Base-by-base conservation (phyloP, 2,113 vertebrate genomes). In the Heteronetta atricapilla region DNA sequence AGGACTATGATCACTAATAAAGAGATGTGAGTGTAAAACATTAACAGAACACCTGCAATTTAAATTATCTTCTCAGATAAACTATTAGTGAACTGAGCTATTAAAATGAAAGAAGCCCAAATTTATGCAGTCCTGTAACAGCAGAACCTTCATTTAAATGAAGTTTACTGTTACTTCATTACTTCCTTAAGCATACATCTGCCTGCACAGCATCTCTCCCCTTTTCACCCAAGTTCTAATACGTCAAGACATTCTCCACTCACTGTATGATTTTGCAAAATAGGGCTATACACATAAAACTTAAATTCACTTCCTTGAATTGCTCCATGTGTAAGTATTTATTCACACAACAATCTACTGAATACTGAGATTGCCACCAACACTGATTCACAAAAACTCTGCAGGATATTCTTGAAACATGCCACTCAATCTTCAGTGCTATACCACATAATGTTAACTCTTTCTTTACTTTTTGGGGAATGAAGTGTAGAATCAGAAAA, bases 371-470 rank as follows among this genome's bases (percentile, higher is more conserved):
- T 0, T 73, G 33, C 31, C 44, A 40, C 52, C 53, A 34, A 25
- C 13, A 26, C 0, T 2, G 11, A 58, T 13, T 59, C 29, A 69
- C 48, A 75, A 12, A 38, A 66, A 15, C 29, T 34, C 56, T 0
- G 0, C 16, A 21, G 6, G 28, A 38, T 19, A 44, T 38, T 55
- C 55, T 63, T 26, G 42, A 68, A 68, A 73, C 6, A 0, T 8
- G 20, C n/a, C 29, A 74, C 6, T 52, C 28, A 29, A 21, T 31
- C 55, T 68, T 58, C 68, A 75, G 60, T 34, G 23, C 36, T 15
- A 20, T 11, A 31, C 11, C 7, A 2, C 18, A 58, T 0, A 2
- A 48, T 1, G 0, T 9, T 10, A 2, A 1, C 28, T 29, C 13
- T 6, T 53, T 29, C 36, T 82, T 42, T 28, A 67, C 19, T 52